Base-by-base conservation (phyloP, 53 echinoderm and acorn worm species). In the Hippasteria phrygiana region DNA sequence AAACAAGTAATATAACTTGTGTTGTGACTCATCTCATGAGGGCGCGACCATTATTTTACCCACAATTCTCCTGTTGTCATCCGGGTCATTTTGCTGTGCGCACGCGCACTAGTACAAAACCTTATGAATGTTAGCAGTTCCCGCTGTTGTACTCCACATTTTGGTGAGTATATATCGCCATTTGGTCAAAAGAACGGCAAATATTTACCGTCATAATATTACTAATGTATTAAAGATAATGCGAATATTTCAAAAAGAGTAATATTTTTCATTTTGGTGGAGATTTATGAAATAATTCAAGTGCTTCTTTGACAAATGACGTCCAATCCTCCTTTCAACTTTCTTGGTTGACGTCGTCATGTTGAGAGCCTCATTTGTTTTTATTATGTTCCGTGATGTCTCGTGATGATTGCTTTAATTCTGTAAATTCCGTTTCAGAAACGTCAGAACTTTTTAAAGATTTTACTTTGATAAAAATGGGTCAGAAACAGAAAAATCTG, bases 31-130 rank as follows among this genome's bases (percentile, higher is more conserved):
- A 83, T 70, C 40, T 0, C 3, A 39, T 18, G 59, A 31, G 85
- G 85, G 85, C 85, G 85, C 85, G 85, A 71, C 85, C 85, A 85
- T 85, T n/a, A 54, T 75, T 88, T 88, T 88, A 78, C 88, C 88
- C 88, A 88, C 36, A 88, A 77, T 88, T 36, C 88, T 31, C 3
- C 29, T 45, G 16, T 3, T 48, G 18, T 76, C 78, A 88, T 88
- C 75, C 88, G 88, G 88, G 88, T 37, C 24, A 38, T 77, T 88
- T 77, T 36, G 22, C 18, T 2, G 20, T 64, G 88, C 35, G 50
- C 88, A 88, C 43, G 88, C 88, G 88, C 77, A 76, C 46, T 88
- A 51, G 63, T 27, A 20, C 37, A 63, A 72, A 38, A 77, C 47
- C 75, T 62, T 41, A 65, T 67, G 55, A 88, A 77, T 66, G 67